A percentile compares a stretch with the other conserved stretches of the same genome.
These are phyloP conservation scores for Mactra quadrangularis DNA, from an alignment of 1,140 invertebrate genomes.

Conservation along the genomic window DNA sequence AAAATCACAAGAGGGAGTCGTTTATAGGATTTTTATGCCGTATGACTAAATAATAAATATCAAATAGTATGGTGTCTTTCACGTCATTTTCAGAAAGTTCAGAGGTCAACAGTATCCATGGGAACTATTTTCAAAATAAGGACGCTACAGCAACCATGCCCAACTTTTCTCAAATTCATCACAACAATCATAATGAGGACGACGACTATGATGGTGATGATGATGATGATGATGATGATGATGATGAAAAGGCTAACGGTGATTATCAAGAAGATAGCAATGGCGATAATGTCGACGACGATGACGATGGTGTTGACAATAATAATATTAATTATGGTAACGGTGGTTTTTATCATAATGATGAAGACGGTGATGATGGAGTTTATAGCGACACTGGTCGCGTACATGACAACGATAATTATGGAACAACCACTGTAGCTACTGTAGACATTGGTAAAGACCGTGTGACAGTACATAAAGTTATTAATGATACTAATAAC, in stretches of 20 bases:
- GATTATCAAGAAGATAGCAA: conserved; percentile 19
- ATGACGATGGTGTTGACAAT: conserved; percentile 22
- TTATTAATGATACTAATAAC: conserved; percentile 38
- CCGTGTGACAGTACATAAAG: conserved; percentile 15
- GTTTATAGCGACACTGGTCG: conserved; percentile 27
- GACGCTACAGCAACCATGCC: not conserved
- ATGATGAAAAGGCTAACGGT: conserved; percentile 13
- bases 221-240: conserved; percentile 19
- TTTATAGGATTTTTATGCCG: too few relatives aligned
- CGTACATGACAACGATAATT: conserved; percentile 35
- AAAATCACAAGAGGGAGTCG: too few relatives aligned
- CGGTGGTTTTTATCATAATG: not conserved
- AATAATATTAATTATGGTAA: conserved; percentile 42
- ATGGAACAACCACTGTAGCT: conserved; percentile 9
- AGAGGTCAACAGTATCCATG: not conserved
- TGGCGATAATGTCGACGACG: conserved; percentile 6
- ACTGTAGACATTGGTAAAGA: conserved; percentile 35
- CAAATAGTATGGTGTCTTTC: too few relatives aligned
- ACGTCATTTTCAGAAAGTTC: not conserved
- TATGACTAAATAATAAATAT: too few relatives aligned
- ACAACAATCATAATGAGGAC: not conserved
- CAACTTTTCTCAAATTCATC: not conserved
- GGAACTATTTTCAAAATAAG: not conserved
- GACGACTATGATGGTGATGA: not conserved
- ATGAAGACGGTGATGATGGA: too few relatives aligned